Evolutionary conservation across 1,140 invertebrate genomes (phyloP).

Genomic region (Rhynchophorus ferrugineus): DNA sequence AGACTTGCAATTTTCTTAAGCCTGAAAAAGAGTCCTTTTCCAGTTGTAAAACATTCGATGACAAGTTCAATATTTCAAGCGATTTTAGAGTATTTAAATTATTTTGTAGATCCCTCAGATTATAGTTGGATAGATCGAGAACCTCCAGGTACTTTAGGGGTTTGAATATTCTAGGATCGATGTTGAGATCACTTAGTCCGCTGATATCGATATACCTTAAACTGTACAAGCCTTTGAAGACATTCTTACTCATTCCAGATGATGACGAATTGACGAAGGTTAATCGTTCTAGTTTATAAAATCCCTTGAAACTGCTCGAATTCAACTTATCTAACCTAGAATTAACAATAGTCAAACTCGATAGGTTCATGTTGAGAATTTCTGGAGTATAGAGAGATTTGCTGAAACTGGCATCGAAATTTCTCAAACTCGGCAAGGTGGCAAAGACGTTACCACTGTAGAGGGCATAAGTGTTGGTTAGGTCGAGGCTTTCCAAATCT

Average conservation of each 20-base stretch:
- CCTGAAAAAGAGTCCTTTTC: neutral
- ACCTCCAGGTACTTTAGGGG: neutral
- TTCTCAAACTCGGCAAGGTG: neutral
- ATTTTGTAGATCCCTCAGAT: neutral
- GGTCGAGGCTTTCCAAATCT: constrained; percentile 1
- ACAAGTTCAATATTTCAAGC: constrained; percentile 5
- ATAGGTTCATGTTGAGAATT: constrained; percentile 1
- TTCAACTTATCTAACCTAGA: neutral
- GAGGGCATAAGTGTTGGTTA: constrained; percentile 2
- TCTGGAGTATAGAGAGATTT: neutral
- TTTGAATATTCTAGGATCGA: constrained; percentile 3
- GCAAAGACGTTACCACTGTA: neutral
- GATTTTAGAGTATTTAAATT: constrained; percentile 1
- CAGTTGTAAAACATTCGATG: neutral
- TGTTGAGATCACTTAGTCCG: neutral
- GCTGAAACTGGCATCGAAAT: neutral
- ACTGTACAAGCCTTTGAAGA: constrained; percentile 6
- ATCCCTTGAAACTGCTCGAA: constrained; percentile 2
- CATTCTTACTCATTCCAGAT: neutral
- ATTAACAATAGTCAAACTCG: constrained; percentile 3
- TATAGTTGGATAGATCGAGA: constrained; percentile 6
- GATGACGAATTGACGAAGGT: constrained; percentile 1
- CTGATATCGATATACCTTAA: neutral
- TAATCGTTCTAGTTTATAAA: constrained; percentile 4
- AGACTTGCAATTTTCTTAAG: constrained; percentile 1